Evolutionary conservation across 2,113 vertebrate genomes (phyloP).

Genomic region (Apistogramma diplotaenia): DNA sequence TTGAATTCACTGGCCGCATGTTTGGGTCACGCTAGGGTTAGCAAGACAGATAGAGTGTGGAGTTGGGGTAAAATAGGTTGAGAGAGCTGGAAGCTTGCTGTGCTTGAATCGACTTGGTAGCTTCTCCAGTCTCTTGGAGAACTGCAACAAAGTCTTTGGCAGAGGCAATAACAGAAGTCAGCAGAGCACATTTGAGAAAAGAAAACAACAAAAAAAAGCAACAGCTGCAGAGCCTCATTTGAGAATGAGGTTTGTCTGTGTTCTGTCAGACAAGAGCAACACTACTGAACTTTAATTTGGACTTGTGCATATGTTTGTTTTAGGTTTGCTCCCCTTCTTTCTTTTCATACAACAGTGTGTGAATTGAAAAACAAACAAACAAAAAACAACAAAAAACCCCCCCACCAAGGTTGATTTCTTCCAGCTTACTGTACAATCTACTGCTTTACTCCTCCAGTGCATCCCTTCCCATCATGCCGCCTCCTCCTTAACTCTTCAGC

Average conservation of each 20-base stretch:
- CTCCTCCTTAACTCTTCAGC: conserved; percentile 5
- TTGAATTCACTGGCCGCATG: conserved; percentile 59
- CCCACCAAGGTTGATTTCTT: conserved; percentile 43
- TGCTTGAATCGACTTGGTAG: conserved; percentile 49
- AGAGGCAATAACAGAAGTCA: conserved; percentile 23
- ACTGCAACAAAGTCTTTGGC: conserved; percentile 35
- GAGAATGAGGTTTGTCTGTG: conserved; percentile 25
- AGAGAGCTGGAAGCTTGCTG: conserved; percentile 38
- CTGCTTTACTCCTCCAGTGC: conserved; percentile 34
- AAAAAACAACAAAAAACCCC: conserved; percentile 8
- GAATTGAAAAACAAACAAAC: conserved; percentile 56
- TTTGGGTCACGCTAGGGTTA: conserved; percentile 69
- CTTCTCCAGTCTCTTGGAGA: conserved; percentile 14
- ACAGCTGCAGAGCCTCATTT: conserved; percentile 46
- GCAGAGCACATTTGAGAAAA: conserved; percentile 20
- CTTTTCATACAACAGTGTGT: conserved; percentile 36
- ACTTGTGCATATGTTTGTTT: conserved; percentile 38
- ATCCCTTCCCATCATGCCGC: conserved; percentile 1
- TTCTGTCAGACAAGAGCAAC: conserved; percentile 18
- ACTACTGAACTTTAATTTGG: conserved; percentile 38
- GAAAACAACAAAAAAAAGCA: conserved; percentile 37
- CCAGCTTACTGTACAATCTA: conserved; percentile 62
- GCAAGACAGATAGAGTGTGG: conserved; percentile 67
- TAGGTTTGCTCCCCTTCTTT: conserved; percentile 10
- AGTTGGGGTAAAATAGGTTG: conserved; percentile 50